phyloP scores from a whole-genome alignment of 2,113 vertebrate species.

The Mobula hypostoma region DNA sequence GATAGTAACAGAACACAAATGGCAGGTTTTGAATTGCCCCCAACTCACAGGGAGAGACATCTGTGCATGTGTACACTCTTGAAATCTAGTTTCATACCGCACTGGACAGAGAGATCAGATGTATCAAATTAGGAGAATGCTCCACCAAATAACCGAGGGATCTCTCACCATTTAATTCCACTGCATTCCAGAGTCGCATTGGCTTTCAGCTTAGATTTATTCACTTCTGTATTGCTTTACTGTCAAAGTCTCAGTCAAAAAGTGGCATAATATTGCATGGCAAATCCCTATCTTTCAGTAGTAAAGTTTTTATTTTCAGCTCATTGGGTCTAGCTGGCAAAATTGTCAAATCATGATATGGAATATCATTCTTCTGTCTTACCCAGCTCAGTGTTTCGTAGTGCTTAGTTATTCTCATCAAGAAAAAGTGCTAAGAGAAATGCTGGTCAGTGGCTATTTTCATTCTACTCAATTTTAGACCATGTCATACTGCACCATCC shows the following conservation, averaged over 20 bases:
- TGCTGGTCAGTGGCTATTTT: background rate
- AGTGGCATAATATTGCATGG: background rate
- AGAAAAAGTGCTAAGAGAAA: slow-evolving; percentile 8
- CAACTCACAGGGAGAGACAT: background rate
- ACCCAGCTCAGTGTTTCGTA: background rate
- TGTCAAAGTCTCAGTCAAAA: background rate
- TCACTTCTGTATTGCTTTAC: background rate
- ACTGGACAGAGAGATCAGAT: background rate
- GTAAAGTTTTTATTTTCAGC: background rate
- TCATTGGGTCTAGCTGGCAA: background rate
- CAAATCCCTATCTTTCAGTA: background rate
- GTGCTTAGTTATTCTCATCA: background rate
- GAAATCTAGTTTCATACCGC: background rate
- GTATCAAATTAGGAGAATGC: background rate
- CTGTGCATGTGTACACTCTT: background rate
- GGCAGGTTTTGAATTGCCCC: background rate
- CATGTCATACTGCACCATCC: background rate
- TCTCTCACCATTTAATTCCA: background rate
- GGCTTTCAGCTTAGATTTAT: background rate
- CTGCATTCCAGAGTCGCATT: background rate
- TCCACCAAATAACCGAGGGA: background rate
- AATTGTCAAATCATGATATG: background rate
- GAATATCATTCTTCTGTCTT: background rate
- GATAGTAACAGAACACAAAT: background rate
- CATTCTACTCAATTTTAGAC: background rate